Evolutionary conservation across 2,797 vertebrate species (phyloP), one percentile per base, ranked within the genome.

Genomic region (Ptychobarbus kaznakovi): DNA sequence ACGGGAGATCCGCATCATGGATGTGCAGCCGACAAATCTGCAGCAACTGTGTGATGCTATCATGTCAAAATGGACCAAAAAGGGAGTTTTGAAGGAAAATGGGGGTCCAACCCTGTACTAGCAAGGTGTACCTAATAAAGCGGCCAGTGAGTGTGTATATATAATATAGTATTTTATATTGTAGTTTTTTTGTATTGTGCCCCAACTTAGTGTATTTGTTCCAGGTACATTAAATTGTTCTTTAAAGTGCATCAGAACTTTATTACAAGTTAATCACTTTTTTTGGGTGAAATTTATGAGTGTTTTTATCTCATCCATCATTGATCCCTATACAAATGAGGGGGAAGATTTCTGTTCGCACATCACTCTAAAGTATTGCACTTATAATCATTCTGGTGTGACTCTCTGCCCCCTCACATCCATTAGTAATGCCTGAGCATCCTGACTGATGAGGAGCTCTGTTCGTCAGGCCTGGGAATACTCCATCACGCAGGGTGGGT

Each of bases 351-450:
- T 85, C 20, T 58, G 46, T 86, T 63, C 69, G 79, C 80, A 82
- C 83, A 78, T 78, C 58, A 65, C 66, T 82, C 76, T 83, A 49
- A 84, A 87, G 83, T 70, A 61, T 84, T 87, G 78, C 82, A 83
- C 87, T 88, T 86, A 86, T 87, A 87, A 88, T 87, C 86, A 76
- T 86, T 85, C 74, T 16, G 63, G 68, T 86, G 83, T 83, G 87
- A 46, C 87, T 86, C 78, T 85, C 74, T 82, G 86, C 86, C 80
- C 83, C 69, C 69, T 82, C 75, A 82, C 84, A 88, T 90, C 89
- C 85, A 90, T 89, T 91, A 90, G 85, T 87, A 88, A 91, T 89
- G 89, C 83, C 88, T 82, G 87, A 84, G 86, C 88, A 86, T 90
- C 86, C 77, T 74, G 88, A 73, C 61, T 88, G 90, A 90, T 91